Percentiles rank a stretch among this genome's conserved stretches.
Evolutionary conservation across 1,140 invertebrate species (phyloP).

Genomic region (Drosophila sechellia): DNA sequence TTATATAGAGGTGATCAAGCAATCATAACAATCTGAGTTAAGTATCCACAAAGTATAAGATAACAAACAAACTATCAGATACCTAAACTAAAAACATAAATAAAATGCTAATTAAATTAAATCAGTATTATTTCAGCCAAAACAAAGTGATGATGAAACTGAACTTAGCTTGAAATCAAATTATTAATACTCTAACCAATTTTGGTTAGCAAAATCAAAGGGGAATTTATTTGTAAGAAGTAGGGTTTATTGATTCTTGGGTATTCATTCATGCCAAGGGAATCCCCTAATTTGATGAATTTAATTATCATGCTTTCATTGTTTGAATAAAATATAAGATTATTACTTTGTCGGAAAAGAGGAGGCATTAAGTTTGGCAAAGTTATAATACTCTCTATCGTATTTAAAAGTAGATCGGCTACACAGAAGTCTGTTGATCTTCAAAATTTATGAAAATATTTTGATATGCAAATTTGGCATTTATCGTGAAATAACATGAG

Average conservation of each 20-base stretch:
- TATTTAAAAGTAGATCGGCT: not conserved
- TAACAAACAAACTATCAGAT: slow-evolving; percentile 43
- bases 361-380: not conserved
- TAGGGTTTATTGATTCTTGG: not conserved
- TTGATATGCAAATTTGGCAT: slow-evolving; percentile 33
- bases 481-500: slow-evolving; percentile 41
- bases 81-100: slow-evolving; percentile 55
- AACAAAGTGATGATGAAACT: slow-evolving; percentile 5
- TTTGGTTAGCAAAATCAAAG: not conserved
- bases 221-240: slow-evolving; percentile 1
- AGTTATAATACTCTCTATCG: not conserved
- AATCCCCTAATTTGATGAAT: not conserved
- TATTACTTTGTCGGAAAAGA: no score
- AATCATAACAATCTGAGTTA: slow-evolving; percentile 28
- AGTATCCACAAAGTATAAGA: slow-evolving; percentile 14
- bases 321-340: no score
- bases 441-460: slow-evolving; percentile 31
- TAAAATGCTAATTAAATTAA: slow-evolving; percentile 59
- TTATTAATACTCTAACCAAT: slow-evolving; percentile 19
- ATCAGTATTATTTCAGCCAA: slow-evolving; percentile 13
- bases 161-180: slow-evolving; percentile 7
- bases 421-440: slow-evolving; percentile 32
- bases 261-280: not conserved
- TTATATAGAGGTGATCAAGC: slow-evolving; percentile 18
- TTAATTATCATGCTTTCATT: no score